Evolutionary conservation across 2,888 invertebrate genomes (phyloP), one percentile per base, ranked within the genome.

Genomic region (Macrophya annulata): DNA sequence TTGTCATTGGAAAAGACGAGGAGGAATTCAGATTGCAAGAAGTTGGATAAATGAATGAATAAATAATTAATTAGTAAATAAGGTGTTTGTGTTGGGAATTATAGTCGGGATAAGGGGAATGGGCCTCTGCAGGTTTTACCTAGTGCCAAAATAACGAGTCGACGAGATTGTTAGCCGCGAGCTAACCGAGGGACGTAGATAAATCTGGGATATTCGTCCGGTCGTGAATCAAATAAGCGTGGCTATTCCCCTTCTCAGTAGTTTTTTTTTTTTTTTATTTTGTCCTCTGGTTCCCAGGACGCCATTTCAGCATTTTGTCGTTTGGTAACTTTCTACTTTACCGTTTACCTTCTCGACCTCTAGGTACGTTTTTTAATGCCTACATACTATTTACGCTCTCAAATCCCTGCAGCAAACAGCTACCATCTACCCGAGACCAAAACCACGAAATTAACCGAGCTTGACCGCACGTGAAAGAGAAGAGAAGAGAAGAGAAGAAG

Each of bases 221-320:
- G 59, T 21, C 79, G 59, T 79, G 79, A 79, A 79, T 79, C 79
- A 79, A 79, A 79, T 79, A 40, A 79, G 51, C 76, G 51, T 77
- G 76, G 31, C 76, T 25, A 6, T 74, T 45, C 17, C 31, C 31
- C 6, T 17, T 77, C 55, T 77, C 25, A 45, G 62, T 48, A 45
- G 62, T 62, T 62, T 62, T 48, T 12, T 9, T 71, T 31, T 2
- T 74, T 15, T 62, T 62, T 62, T 48, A 1, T 9, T 71, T 31
- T 2, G 48, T 15, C 45, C 45, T 5, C 45, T 10, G 25, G 25
- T 74, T 74, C 25, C 21, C 74, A 45, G 25, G 48, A 74, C 48
- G 45, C 45, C 12, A 25, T 74, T 25, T 40, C 5, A 17, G 48
- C 48, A 25, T 48, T 48, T 21, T 48, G 74, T 74, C 74, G 48